phyloP scores from a whole-genome alignment of 2,888 invertebrate genomes.

The Spicauda simplicius region DNA sequence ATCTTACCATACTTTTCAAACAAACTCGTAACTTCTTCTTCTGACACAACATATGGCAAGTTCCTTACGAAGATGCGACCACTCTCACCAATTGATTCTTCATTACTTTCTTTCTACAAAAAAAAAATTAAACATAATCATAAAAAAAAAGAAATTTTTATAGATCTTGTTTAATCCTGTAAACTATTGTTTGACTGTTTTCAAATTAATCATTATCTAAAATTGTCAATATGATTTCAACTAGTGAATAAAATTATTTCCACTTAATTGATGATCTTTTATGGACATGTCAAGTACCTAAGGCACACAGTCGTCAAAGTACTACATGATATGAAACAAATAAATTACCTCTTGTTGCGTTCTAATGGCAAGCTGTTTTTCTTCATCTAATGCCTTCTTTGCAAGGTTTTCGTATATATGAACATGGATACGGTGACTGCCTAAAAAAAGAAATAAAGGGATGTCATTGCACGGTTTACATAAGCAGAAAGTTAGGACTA shows the following conservation, averaged over 20 bases:
- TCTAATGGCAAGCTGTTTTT: slow-evolving; percentile 60
- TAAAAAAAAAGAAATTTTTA: no score
- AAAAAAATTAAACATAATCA: slow-evolving; percentile 1
- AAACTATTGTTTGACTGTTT: no score
- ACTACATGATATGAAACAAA: not conserved
- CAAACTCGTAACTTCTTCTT: slow-evolving; percentile 92
- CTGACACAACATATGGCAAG: slow-evolving; percentile 93
- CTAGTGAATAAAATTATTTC: no score
- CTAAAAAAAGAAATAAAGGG: no score
- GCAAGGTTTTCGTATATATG: slow-evolving; percentile 75
- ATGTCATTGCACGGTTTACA: no score
- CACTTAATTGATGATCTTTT: no score
- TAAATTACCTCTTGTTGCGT: slow-evolving; percentile 67
- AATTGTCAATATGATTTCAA: no score
- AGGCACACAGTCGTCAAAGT: no score
- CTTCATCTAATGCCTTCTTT: slow-evolving; percentile 67
- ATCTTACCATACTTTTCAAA: slow-evolving; percentile 93
- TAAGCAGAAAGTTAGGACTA: not conserved
- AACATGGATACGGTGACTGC: slow-evolving; percentile 73
- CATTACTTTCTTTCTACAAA: slow-evolving; percentile 79
- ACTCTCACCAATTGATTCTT: slow-evolving; percentile 94
- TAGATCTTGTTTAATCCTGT: no score
- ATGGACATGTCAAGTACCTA: no score
- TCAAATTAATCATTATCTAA: no score
- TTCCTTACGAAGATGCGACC: slow-evolving; percentile 97